phyloP scores from a whole-genome alignment of 2,797 vertebrate genomes.

The Notoglanidium macrostoma region DNA sequence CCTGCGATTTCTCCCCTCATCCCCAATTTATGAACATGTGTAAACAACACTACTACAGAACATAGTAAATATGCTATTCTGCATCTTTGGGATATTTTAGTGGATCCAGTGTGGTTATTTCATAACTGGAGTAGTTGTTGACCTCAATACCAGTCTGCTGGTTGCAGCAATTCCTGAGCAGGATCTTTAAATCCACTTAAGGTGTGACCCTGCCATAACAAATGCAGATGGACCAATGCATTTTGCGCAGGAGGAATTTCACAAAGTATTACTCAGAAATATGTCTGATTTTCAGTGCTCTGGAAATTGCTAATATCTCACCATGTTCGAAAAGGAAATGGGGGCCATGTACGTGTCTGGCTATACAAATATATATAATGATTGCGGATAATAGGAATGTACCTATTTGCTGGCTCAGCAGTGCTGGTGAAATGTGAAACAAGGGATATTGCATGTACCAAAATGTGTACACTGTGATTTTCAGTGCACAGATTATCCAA shows the following conservation, averaged over 20 bases:
- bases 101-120: not conserved
- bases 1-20: not conserved
- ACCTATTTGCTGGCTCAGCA: constrained; percentile 29
- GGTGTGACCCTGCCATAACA: constrained; percentile 8
- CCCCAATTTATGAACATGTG: not conserved
- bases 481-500: not conserved
- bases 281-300: not conserved
- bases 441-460: not conserved
- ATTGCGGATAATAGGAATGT: constrained; percentile 20
- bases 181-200: not conserved
- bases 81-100: not conserved
- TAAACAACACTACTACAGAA: not conserved
- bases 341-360: not conserved
- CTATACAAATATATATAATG: not conserved
- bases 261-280: constrained; percentile 19
- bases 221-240: constrained; percentile 3
- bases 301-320: not conserved
- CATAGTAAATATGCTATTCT: not conserved
- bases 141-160: not conserved
- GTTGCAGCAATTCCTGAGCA: not conserved
- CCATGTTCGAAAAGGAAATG: not conserved
- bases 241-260: not conserved
- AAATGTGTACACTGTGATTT: not conserved
- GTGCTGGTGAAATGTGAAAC: not conserved
- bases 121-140: not conserved